Conservation (phyloP, 2,888 invertebrate species). For the Pseudeuparius sepicola region DNA sequence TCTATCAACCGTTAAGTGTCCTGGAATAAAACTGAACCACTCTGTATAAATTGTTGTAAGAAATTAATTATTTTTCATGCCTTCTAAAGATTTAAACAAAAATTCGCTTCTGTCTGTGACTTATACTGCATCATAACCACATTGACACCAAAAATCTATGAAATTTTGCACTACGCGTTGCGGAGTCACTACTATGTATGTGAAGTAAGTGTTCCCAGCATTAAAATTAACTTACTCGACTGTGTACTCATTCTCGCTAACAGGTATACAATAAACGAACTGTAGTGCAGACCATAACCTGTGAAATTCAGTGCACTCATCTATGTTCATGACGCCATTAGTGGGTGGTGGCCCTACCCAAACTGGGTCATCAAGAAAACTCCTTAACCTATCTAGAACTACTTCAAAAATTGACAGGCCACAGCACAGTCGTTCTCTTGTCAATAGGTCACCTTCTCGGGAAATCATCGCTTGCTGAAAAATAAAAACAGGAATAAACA, state of each 20-base stretch:
- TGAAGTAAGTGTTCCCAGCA: too few relatives aligned
- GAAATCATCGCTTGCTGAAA: conserved; percentile 87
- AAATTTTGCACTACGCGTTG: too few relatives aligned
- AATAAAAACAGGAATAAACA: too few relatives aligned
- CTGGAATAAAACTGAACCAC: too few relatives aligned
- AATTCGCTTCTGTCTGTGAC: too few relatives aligned
- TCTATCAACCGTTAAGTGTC: too few relatives aligned
- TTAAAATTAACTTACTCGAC: conserved; percentile 65
- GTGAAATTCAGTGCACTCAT: conserved; percentile 96
- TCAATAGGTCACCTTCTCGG: conserved; percentile 89
- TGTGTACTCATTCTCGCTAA: conserved; percentile 90
- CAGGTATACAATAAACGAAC: conserved; percentile 96
- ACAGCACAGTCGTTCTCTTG: conserved; percentile 93
- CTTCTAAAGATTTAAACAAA: too few relatives aligned
- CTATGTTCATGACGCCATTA: conserved; percentile 91
- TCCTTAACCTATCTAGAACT: conserved; percentile 76
- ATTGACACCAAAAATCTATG: too few relatives aligned
- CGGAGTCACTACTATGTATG: too few relatives aligned
- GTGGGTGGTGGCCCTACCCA: conserved; percentile 85
- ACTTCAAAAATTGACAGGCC: conserved; percentile 96
- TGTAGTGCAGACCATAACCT: conserved; percentile 93
- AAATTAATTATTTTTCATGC: too few relatives aligned
- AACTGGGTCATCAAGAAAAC: conserved; percentile 78
- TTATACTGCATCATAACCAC: too few relatives aligned
- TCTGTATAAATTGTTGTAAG: too few relatives aligned